Conservation (phyloP, 2,888 invertebrate species). For the Hemicrepidius hirtus region DNA sequence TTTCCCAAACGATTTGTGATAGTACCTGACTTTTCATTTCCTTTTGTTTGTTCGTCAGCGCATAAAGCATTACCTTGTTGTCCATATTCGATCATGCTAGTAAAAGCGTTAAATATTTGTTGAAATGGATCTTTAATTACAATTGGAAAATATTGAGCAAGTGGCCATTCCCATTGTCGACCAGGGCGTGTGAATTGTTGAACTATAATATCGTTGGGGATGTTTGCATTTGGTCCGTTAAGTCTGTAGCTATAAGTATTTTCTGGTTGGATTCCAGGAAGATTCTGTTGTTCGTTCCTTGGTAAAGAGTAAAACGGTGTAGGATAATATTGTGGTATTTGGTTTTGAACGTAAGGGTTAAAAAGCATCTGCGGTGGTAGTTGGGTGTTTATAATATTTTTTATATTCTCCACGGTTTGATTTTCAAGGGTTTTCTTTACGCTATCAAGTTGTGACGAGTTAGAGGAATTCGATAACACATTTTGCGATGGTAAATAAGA, state of each 20-base stretch:
- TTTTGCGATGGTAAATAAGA: neutral
- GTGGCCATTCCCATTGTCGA: conserved; percentile 72
- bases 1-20: neutral
- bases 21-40: no score
- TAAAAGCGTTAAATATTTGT: conserved; percentile 74
- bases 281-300: neutral
- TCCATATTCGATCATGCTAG: conserved; percentile 76
- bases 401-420: conserved; percentile 65
- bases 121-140: conserved; percentile 76
- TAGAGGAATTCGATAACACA: neutral
- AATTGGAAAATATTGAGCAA: conserved; percentile 75
- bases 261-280: neutral
- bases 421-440: conserved; percentile 57
- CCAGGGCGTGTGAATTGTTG: conserved; percentile 48
- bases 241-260: conserved; percentile 10
- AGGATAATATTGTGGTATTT: neutral
- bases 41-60: neutral
- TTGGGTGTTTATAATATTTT: conserved; percentile 62
- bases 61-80: conserved; percentile 49
- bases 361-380: conserved; percentile 22
- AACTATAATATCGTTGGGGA: conserved; percentile 16
- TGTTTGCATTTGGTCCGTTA: conserved; percentile 18
- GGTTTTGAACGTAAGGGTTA: neutral
- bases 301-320: conserved; percentile 25
- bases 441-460: conserved; percentile 4